Evolutionary conservation across 2,888 invertebrate species (phyloP), one percentile per base, ranked within the genome.

Genomic region (Agrochola lychnidis): DNA sequence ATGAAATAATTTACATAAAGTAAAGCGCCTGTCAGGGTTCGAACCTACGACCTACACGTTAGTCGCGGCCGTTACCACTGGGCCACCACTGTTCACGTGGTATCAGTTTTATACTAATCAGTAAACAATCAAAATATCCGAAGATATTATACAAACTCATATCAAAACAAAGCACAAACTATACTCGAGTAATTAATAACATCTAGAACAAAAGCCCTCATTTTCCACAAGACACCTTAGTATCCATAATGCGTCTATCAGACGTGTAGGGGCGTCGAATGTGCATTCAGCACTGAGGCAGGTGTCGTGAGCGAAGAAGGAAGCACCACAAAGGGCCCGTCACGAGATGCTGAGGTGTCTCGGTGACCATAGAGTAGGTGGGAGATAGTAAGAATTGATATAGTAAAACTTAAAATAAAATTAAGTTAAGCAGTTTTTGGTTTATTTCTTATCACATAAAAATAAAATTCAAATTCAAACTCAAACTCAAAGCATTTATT

Each of bases 281-380:
- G 92, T 93, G 93, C 93, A 92, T 93, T 93, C 92, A 92, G 84
- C 87, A 88, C 82, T 84, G 86, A 87, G 87, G 85, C 86, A 89
- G 90, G 90, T 88, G 91, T 87, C 88, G 90, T 87, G 90, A 88
- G 90, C 89, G 89, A 89, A 90, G 88, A 89, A 92, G 93, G 94
- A 93, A 93, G 90, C 89, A 88, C 87, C 90, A 94, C 94, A 94
- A 94, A 93, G 94, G 94, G 87, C 89, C 91, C 90, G 90, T 81
- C 87, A 90, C 91, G 90, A 89, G 87, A 89, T 87, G 90, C 90
- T 89, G 88, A 89, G 90, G 90, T 90, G 92, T 93, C 92, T 93
- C 91, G 89, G 70, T 68, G 75, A 48, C 62, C 89, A 87, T 77
- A 90, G 90, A 90, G n/a, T 84, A 84, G 7, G 40, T 19, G 22